phyloP scores from a whole-genome alignment of 2,113 vertebrate genomes.

The Heterotis niloticus region DNA sequence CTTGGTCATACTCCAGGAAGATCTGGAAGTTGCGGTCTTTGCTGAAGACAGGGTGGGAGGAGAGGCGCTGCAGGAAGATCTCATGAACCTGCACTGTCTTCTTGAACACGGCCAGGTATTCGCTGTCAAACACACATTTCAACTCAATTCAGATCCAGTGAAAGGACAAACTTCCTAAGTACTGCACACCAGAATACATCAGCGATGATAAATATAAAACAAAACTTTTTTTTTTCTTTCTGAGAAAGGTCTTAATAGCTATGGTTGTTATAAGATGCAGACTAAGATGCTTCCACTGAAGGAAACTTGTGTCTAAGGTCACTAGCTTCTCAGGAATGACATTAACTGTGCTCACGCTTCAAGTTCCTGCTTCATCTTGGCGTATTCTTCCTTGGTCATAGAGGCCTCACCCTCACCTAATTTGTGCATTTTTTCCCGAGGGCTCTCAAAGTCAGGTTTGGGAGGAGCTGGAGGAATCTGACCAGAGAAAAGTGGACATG shows the following conservation, averaged over 20 bases:
- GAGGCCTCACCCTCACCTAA: conserved; percentile 91
- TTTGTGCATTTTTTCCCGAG: conserved; percentile 97
- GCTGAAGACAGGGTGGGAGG: conserved; percentile 83
- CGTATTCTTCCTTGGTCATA: conserved; percentile 96
- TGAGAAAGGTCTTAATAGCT: neutral
- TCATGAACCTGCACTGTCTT: conserved; percentile 97
- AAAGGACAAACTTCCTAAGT: too few relatives aligned
- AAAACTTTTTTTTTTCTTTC: neutral
- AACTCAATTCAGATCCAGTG: too few relatives aligned
- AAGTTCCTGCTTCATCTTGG: conserved; percentile 97
- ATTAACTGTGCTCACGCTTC: conserved; percentile 77
- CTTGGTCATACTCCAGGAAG: conserved; percentile 95
- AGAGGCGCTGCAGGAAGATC: conserved; percentile 87
- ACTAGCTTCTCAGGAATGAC: neutral
- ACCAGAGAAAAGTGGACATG: neutral
- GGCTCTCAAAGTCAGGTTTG: conserved; percentile 92
- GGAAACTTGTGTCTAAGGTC: neutral
- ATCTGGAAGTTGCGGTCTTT: conserved; percentile 95
- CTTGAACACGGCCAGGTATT: conserved; percentile 96
- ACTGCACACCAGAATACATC: neutral
- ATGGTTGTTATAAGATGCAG: neutral
- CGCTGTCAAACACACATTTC: conserved; percentile 54
- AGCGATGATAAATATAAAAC: too few relatives aligned
- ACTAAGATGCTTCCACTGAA: neutral
- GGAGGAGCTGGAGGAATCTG: conserved; percentile 91